Evolutionary conservation across 2,113 vertebrate genomes (phyloP), one percentile per base, ranked within the genome.

Genomic region (Asarcornis scutulata): DNA sequence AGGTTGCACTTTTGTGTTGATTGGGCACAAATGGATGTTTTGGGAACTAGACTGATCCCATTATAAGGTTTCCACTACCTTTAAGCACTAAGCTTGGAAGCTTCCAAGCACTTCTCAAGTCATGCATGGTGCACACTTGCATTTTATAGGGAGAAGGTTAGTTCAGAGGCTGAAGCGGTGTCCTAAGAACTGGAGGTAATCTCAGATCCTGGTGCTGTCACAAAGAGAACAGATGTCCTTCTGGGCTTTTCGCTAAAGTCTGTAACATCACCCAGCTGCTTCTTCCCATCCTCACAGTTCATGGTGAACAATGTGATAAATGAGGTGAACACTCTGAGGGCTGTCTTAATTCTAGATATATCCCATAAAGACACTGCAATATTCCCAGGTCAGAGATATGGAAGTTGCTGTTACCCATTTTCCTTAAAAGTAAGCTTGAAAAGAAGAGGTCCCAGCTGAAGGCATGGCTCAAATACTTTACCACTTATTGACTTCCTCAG

Each of bases 41-140:
- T 18, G 25, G 20, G 8, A 9, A 32, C 64, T 14, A 55, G 1
- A 2, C 4, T 21, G 16, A 13, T 76, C 53, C 31, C 1, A 0
- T 42, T 40, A 22, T 17, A 73, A 88, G 50, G 21, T 56, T 17
- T 82, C 27, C 69, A 10, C 40, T 40, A 40, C 5, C 40, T 40
- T 40, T 40, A 40, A 40, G 40, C 40, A 11, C 20, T 36, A 64
- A 48, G 10, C 46, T 48, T 48, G 46, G 46, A 48, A 48, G 27
- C 34, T 63, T n/a, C 29, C 84, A 66, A 74, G 18, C 23, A 59
- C 18, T 31, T 11, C 4, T 55, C n/a, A 84, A 42, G 7, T 63
- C 36, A 21, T 5, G 16, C 2, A 7, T 46, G 27, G 9, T 23
- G 17, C 27, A 15, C 6, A 5, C 17, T 62, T 56, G 27, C 15